These are phyloP conservation scores for Caretta caretta DNA, from an alignment of 2,113 vertebrate genomes.

Conservation along the genomic window DNA sequence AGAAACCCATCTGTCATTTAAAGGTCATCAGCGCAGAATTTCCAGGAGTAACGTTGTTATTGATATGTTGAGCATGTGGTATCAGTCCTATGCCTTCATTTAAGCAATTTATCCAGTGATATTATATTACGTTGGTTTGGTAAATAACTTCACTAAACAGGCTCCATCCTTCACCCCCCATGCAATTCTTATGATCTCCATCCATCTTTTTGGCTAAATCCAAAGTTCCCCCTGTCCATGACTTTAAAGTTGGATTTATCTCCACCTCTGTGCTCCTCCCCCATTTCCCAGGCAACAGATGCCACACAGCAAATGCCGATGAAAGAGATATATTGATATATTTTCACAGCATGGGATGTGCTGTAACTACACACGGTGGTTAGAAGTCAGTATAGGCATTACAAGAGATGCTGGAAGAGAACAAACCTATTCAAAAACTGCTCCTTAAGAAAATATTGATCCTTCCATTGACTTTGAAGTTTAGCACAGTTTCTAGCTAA, in stretches of 20 bases:
- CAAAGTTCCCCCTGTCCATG: background rate
- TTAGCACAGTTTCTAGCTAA: background rate
- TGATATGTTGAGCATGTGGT: rapidly evolving
- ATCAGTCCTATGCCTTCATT: rapidly evolving
- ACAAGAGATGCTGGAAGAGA: background rate
- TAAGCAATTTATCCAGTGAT: rapidly evolving
- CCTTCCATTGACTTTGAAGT: background rate
- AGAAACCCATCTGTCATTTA: background rate
- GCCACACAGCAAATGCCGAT: background rate
- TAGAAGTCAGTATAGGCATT: background rate
- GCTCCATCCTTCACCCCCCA: background rate
- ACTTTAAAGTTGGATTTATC: background rate
- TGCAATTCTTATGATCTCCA: rapidly evolving
- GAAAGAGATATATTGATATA: background rate
- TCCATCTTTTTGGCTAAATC: background rate
- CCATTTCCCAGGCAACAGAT: background rate
- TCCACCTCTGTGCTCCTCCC: background rate
- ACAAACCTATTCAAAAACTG: background rate
- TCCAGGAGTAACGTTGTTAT: background rate
- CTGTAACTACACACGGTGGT: background rate
- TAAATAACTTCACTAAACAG: background rate
- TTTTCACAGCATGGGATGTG: background rate
- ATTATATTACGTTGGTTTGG: rapidly evolving
- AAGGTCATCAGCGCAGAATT: background rate
- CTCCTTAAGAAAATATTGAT: background rate